phyloP scores from a whole-genome alignment of 2,797 vertebrate species.

The Micromesistius poutassou region DNA sequence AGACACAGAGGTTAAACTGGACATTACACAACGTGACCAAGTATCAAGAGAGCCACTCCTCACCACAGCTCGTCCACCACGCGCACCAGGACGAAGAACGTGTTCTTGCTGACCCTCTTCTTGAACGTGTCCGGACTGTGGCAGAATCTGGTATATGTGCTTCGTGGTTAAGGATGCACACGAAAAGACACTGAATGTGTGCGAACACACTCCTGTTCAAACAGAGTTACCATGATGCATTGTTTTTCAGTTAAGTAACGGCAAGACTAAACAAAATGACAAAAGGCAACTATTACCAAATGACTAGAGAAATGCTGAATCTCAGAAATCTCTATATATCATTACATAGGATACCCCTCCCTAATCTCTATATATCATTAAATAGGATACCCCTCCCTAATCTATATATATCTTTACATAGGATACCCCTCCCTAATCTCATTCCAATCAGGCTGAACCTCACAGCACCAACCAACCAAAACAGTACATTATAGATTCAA shows the following conservation, averaged over 20 bases:
- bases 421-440: not conserved
- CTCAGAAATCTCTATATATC: not conserved
- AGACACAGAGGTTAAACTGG: not conserved
- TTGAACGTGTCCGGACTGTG: slow-evolving; percentile 94
- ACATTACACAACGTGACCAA: not conserved
- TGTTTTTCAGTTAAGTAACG: not conserved
- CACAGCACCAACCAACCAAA: not conserved
- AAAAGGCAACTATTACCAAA: not conserved
- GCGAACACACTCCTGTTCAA: not conserved
- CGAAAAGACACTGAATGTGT: not conserved
- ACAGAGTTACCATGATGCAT: not conserved
- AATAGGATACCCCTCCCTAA: not conserved
- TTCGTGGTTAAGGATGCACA: slow-evolving; percentile 75
- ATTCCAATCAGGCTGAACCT: not conserved
- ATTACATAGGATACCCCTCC: not conserved
- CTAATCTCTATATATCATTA: not conserved
- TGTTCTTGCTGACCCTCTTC: slow-evolving; percentile 98
- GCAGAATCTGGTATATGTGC: slow-evolving; percentile 93
- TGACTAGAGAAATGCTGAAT: not conserved
- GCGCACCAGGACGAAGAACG: slow-evolving; percentile 95
- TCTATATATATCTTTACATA: not conserved
- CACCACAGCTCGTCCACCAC: slow-evolving; percentile 98
- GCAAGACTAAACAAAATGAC: not conserved
- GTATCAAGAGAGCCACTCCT: slow-evolving; percentile 54
- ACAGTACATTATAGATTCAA: not conserved